Evolutionary conservation across 2,888 invertebrate genomes (phyloP), one percentile per base, ranked within the genome.

Genomic region (Platerodrilus igneus): DNA sequence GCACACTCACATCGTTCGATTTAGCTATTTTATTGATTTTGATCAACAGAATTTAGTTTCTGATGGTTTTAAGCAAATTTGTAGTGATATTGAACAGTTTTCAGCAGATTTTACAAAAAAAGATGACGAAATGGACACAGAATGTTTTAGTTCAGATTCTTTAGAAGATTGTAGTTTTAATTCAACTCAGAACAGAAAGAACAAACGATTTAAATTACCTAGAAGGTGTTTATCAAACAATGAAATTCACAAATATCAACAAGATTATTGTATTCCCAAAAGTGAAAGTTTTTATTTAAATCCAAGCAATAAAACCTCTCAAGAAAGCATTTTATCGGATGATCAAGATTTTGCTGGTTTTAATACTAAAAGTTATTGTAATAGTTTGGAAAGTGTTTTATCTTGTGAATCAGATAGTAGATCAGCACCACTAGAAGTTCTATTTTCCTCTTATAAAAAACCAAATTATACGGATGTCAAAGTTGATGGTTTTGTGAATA

Each of bases 211-310:
- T 6, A 53, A 66, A 8, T 71, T 77, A 37, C 78, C 85, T 0
- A 73, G 83, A 38, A 67, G 86, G 16, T 81, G 85, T 20, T 74
- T 84, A 9, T 86, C 87, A 1, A 86, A 86, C 57, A 87, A 86
- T 57, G 86, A 86, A 62, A 84, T 88, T 29, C 79, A 76, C 39
- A 70, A 72, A 18, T 56, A 52, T 45, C 53, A 53, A 31, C 31
- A 36, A 5, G 51, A 55, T 13, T 62, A 62, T 27, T 70, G 58
- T 57, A 66, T 58, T 53, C 71, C 48, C 3, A 86, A 82, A 23
- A 83, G 86, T 55, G 87, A 87, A 3, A 87, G 87, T 55, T 89
- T 89, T 68, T 88, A 87, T 53, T 62, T 88, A 14, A 84, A 84
- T 37, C 81, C 79, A 37, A 76, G 75, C 67, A 77, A 77, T 43